Evolutionary conservation across 2,797 vertebrate genomes (phyloP), one percentile per base, ranked within the genome.

Genomic region (Diglossa cyanea): DNA sequence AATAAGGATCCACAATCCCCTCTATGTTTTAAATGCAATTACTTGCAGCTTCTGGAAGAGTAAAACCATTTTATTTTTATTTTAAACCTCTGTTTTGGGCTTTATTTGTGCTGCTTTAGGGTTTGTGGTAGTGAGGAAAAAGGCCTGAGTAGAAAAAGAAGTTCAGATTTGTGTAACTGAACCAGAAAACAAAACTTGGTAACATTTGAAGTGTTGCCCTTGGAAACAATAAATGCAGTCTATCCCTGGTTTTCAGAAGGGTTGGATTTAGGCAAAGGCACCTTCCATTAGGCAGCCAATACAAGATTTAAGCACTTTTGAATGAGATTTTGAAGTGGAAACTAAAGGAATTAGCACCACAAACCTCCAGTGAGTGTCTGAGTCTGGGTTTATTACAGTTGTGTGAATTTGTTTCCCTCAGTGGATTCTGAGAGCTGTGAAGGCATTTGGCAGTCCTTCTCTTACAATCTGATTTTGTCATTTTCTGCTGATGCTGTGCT

Each of bases 401-500:
- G 67, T 71, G 86, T 89, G 87, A 61, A 86, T 96, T 95, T 94
- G 73, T 95, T 94, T 94, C 70, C 89, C 70, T 40, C 1, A 2
- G 57, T 94, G 87, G 65, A 71, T 90, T 91, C 63, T 86, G 67
- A 96, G 82, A 79, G 65, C 88, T 75, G 42, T 58, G 75, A 75
- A 91, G 73, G 88, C 12, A 13, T 90, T 96, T 92, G 92, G 54
- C 88, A 70, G 57, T 88, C 83, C 75, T 40, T 92, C 28, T 91
- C 90, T 73, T 65, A 28, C 90, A 92, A 44, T 93, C 87, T 76
- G 86, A 87, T 93, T 90, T 93, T 97, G 85, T 94, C 86, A 57
- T 94, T 97, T 96, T 94, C 92, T 57, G 71, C 92, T 60, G 90
- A 70, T 90, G 79, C 88, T 96, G 80, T 96, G 93, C 91, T 95